Conservation (phyloP, 2,113 vertebrate genomes). For the Sylvietta virens region DNA sequence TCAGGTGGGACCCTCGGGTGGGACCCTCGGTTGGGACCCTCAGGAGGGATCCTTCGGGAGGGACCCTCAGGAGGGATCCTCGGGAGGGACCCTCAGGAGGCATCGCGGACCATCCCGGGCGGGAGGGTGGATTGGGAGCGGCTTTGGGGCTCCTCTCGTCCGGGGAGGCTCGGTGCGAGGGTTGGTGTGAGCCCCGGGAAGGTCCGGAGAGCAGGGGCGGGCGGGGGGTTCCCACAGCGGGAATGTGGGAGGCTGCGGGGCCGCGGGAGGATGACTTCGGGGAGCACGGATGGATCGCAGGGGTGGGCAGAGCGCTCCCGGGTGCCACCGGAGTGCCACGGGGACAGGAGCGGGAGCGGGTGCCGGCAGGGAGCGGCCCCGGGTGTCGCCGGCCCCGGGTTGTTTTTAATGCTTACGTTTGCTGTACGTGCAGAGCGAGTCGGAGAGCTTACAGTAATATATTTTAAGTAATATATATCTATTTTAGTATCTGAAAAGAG, state of each 20-base stretch:
- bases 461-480: conserved; percentile 86
- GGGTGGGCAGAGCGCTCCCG: not conserved
- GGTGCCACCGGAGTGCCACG: too few relatives aligned
- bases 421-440: conserved; percentile 68
- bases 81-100: not conserved
- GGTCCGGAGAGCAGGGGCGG: fast-evolving
- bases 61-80: not conserved
- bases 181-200: fast-evolving
- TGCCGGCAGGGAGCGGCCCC: not conserved
- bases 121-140: fast-evolving
- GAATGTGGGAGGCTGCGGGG: not conserved
- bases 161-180: not conserved
- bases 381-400: not conserved
- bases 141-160: not conserved
- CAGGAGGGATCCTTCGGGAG: not conserved
- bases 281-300: fast-evolving
- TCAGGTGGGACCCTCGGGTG: not conserved
- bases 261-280: fast-evolving
- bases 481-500: conserved; percentile 74
- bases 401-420: conserved; percentile 64
- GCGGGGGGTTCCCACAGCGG: not conserved
- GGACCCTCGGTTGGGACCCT: too few relatives aligned
- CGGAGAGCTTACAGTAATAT: conserved; percentile 80
- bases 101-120: fast-evolving
- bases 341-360: not conserved